A percentile compares a stretch with the other conserved stretches of the same genome.
phyloP scores from a whole-genome alignment of 2,888 invertebrate species.

The Muscina levida region DNA sequence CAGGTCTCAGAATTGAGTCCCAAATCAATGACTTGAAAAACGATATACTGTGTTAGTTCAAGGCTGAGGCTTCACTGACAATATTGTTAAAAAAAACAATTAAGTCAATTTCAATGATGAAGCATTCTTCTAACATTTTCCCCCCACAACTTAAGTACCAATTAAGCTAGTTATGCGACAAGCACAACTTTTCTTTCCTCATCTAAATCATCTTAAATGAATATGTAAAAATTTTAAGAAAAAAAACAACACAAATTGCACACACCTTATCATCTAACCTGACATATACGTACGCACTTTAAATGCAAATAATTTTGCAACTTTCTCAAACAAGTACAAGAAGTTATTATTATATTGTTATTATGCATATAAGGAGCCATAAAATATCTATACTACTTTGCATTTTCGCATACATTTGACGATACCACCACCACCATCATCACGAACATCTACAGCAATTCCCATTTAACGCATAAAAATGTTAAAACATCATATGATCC shows the following conservation, averaged over 20 bases:
- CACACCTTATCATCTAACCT: constrained; percentile 13
- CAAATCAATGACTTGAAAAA: too few species aligned
- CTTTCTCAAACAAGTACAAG: not conserved
- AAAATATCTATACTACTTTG: constrained; percentile 51
- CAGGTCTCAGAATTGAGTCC: too few species aligned
- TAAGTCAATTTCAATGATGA: too few species aligned
- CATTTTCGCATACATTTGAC: constrained; percentile 1
- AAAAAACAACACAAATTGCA: not conserved
- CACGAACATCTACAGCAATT: constrained; percentile 47
- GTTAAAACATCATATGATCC: constrained; percentile 58
- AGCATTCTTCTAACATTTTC: too few species aligned
- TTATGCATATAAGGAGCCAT: constrained; percentile 63
- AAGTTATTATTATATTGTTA: not conserved
- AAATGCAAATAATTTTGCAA: constrained; percentile 52
- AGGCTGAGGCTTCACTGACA: too few species aligned
- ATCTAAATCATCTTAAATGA: too few species aligned
- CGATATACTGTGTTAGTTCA: too few species aligned
- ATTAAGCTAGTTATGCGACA: too few species aligned
- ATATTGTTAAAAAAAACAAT: too few species aligned
- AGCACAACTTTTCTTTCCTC: too few species aligned
- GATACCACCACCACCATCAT: not conserved
- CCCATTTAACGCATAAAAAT: constrained; percentile 63
- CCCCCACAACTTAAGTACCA: too few species aligned
- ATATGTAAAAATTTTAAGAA: too few species aligned
- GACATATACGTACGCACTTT: constrained; percentile 26